phyloP scores from a whole-genome alignment of 1,140 invertebrate species.

The Drosophila lacteicornis region DNA sequence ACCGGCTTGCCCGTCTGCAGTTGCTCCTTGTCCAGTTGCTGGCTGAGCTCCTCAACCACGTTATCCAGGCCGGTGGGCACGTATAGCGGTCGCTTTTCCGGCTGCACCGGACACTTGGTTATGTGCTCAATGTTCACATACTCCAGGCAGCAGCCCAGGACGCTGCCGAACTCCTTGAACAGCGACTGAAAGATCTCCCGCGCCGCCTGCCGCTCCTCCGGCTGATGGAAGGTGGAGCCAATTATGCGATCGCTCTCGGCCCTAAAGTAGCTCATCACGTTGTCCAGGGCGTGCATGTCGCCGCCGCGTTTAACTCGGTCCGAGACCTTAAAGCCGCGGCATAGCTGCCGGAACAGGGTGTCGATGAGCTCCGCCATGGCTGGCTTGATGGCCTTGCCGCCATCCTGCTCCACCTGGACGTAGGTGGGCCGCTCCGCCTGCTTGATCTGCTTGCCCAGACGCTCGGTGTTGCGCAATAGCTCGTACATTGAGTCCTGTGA shows the following conservation, averaged over 20 bases:
- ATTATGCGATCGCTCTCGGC: slow-evolving; percentile 69
- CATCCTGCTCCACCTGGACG: slow-evolving; percentile 36
- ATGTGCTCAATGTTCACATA: slow-evolving; percentile 80
- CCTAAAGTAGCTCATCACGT: slow-evolving; percentile 75
- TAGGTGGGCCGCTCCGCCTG: slow-evolving; percentile 43
- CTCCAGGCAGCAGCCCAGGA: slow-evolving; percentile 73
- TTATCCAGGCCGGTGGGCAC: slow-evolving; percentile 84
- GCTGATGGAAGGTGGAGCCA: slow-evolving; percentile 39
- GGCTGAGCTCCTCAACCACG: slow-evolving; percentile 54
- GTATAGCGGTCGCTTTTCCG: slow-evolving; percentile 56
- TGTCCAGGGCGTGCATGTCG: slow-evolving; percentile 67
- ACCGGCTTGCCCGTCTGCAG: slow-evolving; percentile 75
- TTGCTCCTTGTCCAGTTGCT: slow-evolving; percentile 55
- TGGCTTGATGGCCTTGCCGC: slow-evolving; percentile 25
- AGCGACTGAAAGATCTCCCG: slow-evolving; percentile 75
- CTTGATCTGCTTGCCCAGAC: slow-evolving; percentile 65
- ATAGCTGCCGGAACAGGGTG: slow-evolving; percentile 66
- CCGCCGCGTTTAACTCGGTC: slow-evolving; percentile 59
- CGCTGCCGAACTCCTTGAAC: slow-evolving; percentile 77
- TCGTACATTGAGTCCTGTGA: slow-evolving; percentile 74
- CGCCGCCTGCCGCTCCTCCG: slow-evolving; percentile 57
- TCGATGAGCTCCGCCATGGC: slow-evolving; percentile 69
- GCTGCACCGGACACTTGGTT: slow-evolving; percentile 56
- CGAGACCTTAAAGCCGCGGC: slow-evolving; percentile 61
- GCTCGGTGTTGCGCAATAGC: slow-evolving; percentile 63